Conservation (phyloP, 2,888 invertebrate species). For the Cloeon dipterum region DNA sequence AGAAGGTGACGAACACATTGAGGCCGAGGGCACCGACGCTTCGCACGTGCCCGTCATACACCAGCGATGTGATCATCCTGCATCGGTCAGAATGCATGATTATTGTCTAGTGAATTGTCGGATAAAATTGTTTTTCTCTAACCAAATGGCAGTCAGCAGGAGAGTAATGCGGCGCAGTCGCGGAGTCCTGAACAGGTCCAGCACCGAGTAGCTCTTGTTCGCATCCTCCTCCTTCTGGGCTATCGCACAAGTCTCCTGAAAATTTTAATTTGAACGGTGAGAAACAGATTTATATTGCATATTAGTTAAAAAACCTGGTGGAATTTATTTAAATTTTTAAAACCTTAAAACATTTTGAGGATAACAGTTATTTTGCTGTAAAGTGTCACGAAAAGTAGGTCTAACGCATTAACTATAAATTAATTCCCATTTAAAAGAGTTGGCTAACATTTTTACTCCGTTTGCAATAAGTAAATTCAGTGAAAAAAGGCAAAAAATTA, state of each 20-base stretch:
- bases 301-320: too few species aligned
- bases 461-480: too few species aligned
- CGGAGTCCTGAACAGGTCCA: conserved; percentile 61
- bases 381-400: too few species aligned
- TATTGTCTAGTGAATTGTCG: too few species aligned
- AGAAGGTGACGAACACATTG: conserved; percentile 66
- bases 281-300: too few species aligned
- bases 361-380: too few species aligned
- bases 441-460: too few species aligned
- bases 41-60: conserved; percentile 72
- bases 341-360: too few species aligned
- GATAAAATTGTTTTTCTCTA: conserved; percentile 5
- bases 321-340: too few species aligned
- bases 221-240: conserved; percentile 45
- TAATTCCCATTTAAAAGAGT: too few species aligned
- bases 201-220: conserved; percentile 46
- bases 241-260: conserved; percentile 38
- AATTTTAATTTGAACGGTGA: conserved; percentile 12
- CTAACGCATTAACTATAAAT: too few species aligned
- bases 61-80: conserved; percentile 63
- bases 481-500: too few species aligned
- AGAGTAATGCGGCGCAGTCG: conserved; percentile 51
- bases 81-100: conserved; percentile 7
- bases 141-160: conserved; percentile 60
- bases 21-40: conserved; percentile 66